phyloP scores from a whole-genome alignment of 2,888 invertebrate genomes.

The Drosophila percnosoma region DNA sequence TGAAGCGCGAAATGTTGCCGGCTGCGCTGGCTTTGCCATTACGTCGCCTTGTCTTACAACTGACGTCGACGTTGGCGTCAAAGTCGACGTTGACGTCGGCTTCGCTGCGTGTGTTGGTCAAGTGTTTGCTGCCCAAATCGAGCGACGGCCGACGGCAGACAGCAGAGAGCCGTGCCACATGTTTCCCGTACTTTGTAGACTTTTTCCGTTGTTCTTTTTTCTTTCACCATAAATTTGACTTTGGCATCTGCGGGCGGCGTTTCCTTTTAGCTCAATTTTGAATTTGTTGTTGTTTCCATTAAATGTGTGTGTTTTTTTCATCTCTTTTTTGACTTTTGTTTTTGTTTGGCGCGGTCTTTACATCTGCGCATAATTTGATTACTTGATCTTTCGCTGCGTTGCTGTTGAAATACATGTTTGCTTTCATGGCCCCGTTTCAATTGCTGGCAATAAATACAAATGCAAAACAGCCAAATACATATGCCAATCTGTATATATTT shows the following conservation, averaged over 20 bases:
- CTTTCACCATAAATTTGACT: slow-evolving; percentile 57
- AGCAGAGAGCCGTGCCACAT: slow-evolving; percentile 58
- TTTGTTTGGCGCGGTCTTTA: slow-evolving; percentile 36
- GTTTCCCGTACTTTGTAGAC: slow-evolving; percentile 58
- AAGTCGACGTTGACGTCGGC: slow-evolving; percentile 22
- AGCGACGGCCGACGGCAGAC: slow-evolving; percentile 18
- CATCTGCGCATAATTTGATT: slow-evolving; percentile 60
- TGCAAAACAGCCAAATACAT: slow-evolving; percentile 17
- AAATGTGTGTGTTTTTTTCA: slow-evolving; percentile 2
- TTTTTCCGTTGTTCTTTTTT: slow-evolving; percentile 24
- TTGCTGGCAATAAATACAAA: slow-evolving; percentile 38
- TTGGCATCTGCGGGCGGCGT: slow-evolving; percentile 56
- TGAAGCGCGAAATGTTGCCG: slow-evolving; percentile 58
- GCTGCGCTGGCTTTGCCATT: slow-evolving; percentile 40
- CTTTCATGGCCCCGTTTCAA: slow-evolving; percentile 37
- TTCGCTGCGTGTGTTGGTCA: slow-evolving; percentile 52
- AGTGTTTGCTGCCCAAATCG: slow-evolving; percentile 57
- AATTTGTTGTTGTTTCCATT: slow-evolving; percentile 27
- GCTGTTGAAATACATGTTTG: slow-evolving; percentile 52
- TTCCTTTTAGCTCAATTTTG: slow-evolving; percentile 48
- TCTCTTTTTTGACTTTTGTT: slow-evolving; percentile 9
- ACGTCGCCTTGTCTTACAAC: slow-evolving; percentile 32
- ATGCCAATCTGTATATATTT: slow-evolving; percentile 1
- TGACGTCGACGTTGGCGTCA: slow-evolving; percentile 25
- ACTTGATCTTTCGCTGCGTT: slow-evolving; percentile 46